phyloP scores from a whole-genome alignment of 2,797 vertebrate genomes.

The Lithobates sylvaticus region DNA sequence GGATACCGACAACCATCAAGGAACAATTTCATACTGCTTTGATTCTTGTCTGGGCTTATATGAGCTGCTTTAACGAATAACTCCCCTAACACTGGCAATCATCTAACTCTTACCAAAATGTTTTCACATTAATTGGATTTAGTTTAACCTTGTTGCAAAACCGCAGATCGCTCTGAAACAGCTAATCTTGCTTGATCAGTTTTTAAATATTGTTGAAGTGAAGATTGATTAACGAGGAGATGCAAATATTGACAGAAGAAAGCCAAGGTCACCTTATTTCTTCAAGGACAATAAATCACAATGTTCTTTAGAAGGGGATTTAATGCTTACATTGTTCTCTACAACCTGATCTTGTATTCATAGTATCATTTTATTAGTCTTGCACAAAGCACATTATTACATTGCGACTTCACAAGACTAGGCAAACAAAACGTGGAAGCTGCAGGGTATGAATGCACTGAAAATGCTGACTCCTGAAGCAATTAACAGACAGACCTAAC shows the following conservation, averaged over 20 bases:
- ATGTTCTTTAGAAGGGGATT: slow-evolving; percentile 3
- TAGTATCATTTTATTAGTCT: slow-evolving; percentile 34
- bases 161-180: not conserved
- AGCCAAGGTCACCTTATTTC: slow-evolving; percentile 52
- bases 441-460: not conserved
- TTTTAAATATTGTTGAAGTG: slow-evolving; percentile 47
- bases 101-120: not conserved
- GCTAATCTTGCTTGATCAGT: slow-evolving; percentile 38
- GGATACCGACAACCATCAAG: not conserved
- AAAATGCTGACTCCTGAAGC: slow-evolving; percentile 15
- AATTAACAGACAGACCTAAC: slow-evolving; percentile 5
- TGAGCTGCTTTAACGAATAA: not conserved
- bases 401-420: slow-evolving; percentile 21
- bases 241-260: slow-evolving; percentile 50
- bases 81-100: not conserved
- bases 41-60: not conserved
- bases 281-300: slow-evolving; percentile 56
- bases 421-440: not conserved
- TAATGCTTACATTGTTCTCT: slow-evolving; percentile 41
- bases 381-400: slow-evolving; percentile 47
- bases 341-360: slow-evolving; percentile 9
- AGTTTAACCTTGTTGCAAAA: slow-evolving; percentile 14
- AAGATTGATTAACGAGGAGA: slow-evolving; percentile 52
- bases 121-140: slow-evolving; percentile 15
- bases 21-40: not conserved